These are phyloP conservation scores for Archocentrus centrarchus DNA, from an alignment of 2,113 vertebrate species.

Conservation along the genomic window DNA sequence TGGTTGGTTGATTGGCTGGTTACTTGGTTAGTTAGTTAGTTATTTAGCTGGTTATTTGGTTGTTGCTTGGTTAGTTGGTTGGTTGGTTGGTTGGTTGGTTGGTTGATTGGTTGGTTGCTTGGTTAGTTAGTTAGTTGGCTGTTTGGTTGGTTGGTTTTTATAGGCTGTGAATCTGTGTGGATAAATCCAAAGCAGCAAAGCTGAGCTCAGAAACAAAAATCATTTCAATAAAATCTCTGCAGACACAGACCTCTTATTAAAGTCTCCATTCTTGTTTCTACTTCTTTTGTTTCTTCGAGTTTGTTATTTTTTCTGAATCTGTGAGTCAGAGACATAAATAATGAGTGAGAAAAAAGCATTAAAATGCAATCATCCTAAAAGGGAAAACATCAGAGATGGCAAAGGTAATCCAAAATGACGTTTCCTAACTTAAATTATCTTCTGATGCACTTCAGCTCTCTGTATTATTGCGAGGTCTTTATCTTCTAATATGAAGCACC, in stretches of 20 bases:
- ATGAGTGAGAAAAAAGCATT: fast-evolving
- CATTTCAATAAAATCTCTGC: not conserved
- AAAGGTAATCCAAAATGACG: not conserved
- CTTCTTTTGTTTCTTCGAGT: not conserved
- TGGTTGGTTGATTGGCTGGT: no score
- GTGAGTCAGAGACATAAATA: not conserved
- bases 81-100: no score
- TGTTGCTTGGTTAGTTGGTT: no score
- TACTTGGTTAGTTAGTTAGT: no score
- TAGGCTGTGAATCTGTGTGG: not conserved
- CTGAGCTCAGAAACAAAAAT: not conserved
- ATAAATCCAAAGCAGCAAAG: not conserved
- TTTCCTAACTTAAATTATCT: not conserved
- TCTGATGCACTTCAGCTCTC: not conserved
- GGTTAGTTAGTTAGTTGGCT: no score
- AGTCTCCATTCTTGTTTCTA: fast-evolving
- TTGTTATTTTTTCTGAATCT: not conserved
- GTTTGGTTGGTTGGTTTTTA: no score
- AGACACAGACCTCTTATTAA: not conserved
- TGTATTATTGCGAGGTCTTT: not conserved
- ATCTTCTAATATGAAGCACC: no score
- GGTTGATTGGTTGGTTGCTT: no score
- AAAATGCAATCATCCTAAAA: not conserved
- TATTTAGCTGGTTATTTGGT: no score
- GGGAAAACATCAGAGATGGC: not conserved